Conservation (phyloP, 2,888 invertebrate genomes). For the Parasteatoda lunata region DNA sequence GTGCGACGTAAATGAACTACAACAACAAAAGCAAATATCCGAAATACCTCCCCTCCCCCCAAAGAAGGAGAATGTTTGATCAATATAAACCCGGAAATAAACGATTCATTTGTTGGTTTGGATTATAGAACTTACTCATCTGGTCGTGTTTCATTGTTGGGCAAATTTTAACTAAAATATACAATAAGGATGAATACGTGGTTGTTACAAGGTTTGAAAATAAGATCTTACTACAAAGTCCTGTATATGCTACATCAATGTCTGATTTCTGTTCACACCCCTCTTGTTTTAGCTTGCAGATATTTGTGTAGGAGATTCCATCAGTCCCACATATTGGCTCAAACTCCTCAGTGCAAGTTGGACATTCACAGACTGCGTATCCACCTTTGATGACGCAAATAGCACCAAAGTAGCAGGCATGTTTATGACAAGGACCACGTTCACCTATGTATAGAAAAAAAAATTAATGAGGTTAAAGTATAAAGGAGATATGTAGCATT, state of each 20-base stretch:
- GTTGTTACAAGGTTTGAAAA: too few species aligned
- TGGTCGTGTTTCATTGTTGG: too few species aligned
- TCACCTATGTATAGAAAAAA: constrained; percentile 62
- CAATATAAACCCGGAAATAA: too few species aligned
- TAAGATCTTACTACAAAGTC: constrained; percentile 85
- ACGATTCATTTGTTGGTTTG: too few species aligned
- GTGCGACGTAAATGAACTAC: too few species aligned
- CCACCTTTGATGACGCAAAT: constrained; percentile 82
- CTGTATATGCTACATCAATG: constrained; percentile 85
- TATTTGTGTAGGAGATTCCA: constrained; percentile 78
- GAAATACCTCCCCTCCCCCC: too few species aligned
- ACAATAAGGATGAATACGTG: too few species aligned
- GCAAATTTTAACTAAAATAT: too few species aligned
- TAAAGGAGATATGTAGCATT: background rate
- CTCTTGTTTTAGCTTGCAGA: constrained; percentile 86
- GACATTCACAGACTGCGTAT: constrained; percentile 87
- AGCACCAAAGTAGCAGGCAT: constrained; percentile 84
- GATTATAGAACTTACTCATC: too few species aligned
- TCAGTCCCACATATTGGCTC: constrained; percentile 86
- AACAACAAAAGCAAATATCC: too few species aligned
- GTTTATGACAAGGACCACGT: constrained; percentile 76
- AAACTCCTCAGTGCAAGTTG: constrained; percentile 87
- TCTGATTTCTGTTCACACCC: constrained; percentile 84
- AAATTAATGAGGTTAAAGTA: background rate
- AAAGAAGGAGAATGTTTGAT: too few species aligned